phyloP scores from a whole-genome alignment of 2,113 vertebrate species.

The Epinephelus moara region DNA sequence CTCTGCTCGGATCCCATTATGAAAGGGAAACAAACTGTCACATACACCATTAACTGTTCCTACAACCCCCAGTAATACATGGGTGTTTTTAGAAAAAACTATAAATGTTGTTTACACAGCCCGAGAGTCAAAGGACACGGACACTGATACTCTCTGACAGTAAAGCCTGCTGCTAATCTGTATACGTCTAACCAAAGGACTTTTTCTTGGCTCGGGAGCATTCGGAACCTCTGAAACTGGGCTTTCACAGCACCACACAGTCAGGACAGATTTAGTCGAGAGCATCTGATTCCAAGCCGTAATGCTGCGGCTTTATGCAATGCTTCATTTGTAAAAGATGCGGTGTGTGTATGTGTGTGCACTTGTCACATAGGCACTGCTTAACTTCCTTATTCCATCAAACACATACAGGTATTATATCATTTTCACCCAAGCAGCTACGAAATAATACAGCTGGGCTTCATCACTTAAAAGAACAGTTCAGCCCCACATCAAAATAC shows the following conservation, averaged over 20 bases:
- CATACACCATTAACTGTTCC: slow-evolving; percentile 59
- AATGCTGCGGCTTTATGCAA: slow-evolving; percentile 23
- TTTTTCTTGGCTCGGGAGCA: slow-evolving; percentile 53
- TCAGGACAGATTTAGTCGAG: slow-evolving; percentile 42
- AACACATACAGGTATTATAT: background rate
- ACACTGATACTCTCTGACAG: slow-evolving; percentile 72
- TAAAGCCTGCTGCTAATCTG: slow-evolving; percentile 58
- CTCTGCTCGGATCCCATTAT: slow-evolving; percentile 50
- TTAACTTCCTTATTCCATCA: background rate
- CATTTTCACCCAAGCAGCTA: background rate
- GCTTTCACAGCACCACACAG: slow-evolving; percentile 33
- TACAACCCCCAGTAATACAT: slow-evolving; percentile 31
- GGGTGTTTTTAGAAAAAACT: slow-evolving; percentile 59
- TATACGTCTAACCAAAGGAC: slow-evolving; percentile 47
- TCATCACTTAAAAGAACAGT: background rate
- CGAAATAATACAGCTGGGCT: background rate
- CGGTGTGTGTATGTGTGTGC: slow-evolving; percentile 6
- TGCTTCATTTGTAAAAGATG: slow-evolving; percentile 27
- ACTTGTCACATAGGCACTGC: background rate
- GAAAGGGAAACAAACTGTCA: slow-evolving; percentile 70
- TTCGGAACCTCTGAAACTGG: slow-evolving; percentile 43
- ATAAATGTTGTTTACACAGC: slow-evolving; percentile 66
- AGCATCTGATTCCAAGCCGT: slow-evolving; percentile 8
- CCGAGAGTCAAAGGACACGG: slow-evolving; percentile 45
- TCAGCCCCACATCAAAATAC: too few relatives aligned